A percentile compares a stretch with the other conserved stretches of the same genome.
Evolutionary conservation across 2,797 vertebrate genomes (phyloP).

Genomic region (Megalops cyprinoides): DNA sequence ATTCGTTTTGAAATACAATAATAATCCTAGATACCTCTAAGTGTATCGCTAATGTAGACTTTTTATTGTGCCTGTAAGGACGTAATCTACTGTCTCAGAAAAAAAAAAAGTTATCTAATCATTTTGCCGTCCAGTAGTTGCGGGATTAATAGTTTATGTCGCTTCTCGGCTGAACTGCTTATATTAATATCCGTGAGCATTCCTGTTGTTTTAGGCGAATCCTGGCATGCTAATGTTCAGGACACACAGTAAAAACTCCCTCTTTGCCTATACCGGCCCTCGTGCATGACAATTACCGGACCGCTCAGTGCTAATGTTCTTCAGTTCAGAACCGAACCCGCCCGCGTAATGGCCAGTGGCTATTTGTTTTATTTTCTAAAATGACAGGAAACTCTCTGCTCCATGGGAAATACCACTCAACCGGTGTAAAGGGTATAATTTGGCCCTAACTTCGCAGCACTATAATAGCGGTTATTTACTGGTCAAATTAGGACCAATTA

Average conservation of each 20-base stretch:
- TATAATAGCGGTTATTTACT: conserved; percentile 63
- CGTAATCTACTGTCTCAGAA: too few relatives aligned
- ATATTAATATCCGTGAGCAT: neutral
- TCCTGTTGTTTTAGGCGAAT: neutral
- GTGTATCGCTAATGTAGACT: too few relatives aligned
- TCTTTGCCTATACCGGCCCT: conserved; percentile 35
- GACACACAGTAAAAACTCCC: conserved; percentile 38
- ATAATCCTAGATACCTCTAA: neutral
- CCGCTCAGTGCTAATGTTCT: conserved; percentile 39
- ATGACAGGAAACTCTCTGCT: conserved; percentile 58
- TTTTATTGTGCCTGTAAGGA: too few relatives aligned
- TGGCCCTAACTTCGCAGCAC: conserved; percentile 63
- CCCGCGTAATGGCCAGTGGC: conserved; percentile 54
- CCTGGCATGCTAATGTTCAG: conserved; percentile 4
- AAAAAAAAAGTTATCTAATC: too few relatives aligned
- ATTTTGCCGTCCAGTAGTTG: too few relatives aligned
- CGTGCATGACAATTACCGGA: conserved; percentile 49
- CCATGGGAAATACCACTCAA: conserved; percentile 61
- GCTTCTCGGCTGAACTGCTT: too few relatives aligned
- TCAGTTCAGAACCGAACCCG: conserved; percentile 43
- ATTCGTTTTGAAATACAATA: neutral
- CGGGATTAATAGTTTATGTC: neutral
- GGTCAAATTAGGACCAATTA: conserved; percentile 73
- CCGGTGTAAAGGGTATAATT: conserved; percentile 65
- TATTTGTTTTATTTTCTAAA: conserved; percentile 60